Base-by-base conservation (phyloP, 2,797 vertebrate genomes). In the Buphagus erythrorhynchus region DNA sequence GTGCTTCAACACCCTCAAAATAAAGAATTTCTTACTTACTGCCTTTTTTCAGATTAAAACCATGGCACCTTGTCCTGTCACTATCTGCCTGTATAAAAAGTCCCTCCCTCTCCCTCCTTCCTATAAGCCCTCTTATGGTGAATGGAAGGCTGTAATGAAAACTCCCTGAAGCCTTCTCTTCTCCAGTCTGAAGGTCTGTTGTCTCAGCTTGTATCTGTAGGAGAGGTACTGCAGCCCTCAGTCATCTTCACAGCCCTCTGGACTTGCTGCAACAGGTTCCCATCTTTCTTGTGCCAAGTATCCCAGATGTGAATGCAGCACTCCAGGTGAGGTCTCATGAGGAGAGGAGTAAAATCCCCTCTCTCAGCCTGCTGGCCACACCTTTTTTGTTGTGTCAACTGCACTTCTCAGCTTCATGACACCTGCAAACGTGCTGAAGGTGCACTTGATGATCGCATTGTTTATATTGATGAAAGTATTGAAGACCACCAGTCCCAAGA, bases 341-440 rank as follows among this genome's bases (percentile, higher is more conserved):
- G 18, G 31, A 61, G 10, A 67, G 10, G 9, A 15, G 22, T 26
- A 88, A 59, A 75, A 62, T 24, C 26, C 6, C 9, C 26, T 54
- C 48, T 51, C 26, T 61, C 2, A 0, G 16, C 12, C 18, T 29
- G 18, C 20, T 28, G 10, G 16, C 13, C 19, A 12, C 9, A n/a
- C 2, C 4, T 48, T 62, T 61, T 36, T 55, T 43, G 13, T 42
- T 55, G 15, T n/a, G 31, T 48, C 26, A 48, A 2, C 31, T n/a
- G 48, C 10, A 54, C 9, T 16, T 11, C 51, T n/a, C 40, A 48
- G 35, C 22, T n/a, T 68, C 5, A 3, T 24, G 54, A 14, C 9
- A 48, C 31, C 48, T 54, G 46, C 40, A 74, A 59, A 59, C 0
- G 0, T 54, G 35, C 21, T 61, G 40, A n/a, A 33, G 25, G 5